Evolutionary conservation across 2,888 invertebrate species (phyloP), one percentile per base, ranked within the genome.

Genomic region (Theretra japonica): DNA sequence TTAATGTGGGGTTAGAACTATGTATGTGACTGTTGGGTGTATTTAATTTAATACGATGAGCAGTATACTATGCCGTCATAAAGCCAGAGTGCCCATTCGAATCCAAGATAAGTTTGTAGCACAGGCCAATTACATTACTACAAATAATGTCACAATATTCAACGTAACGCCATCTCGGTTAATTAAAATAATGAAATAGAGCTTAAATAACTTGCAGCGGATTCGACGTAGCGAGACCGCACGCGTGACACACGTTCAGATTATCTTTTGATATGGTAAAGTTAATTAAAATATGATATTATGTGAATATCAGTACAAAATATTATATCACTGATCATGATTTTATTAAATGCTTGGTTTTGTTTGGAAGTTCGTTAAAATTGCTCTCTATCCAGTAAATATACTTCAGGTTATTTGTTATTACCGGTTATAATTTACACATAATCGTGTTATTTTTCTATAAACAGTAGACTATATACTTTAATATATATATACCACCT

Each of bases 181-280:
- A 73, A 73, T 73, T 73, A 70, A 70, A 68, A 68, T 62, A 56
- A 65, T 62, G 65, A 62, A 65, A 70, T 70, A 60, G 23, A 48
- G 65, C 62, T 56, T 23, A 68, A 71, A 28, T 53, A 30, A 30
- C 33, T 53, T 70, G 41, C 48, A 59, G 7, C 6, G 33, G 2
- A 65, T 70, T 70, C 70, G 33, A 4, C 53, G 56, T 70, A 30
- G 33, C 30, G 23, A 33, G 60, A 5, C 65, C 70, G 70, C 56
- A 70, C 65, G 19, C 48, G 8, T 68, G 28, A 21, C 41, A 41
- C 6, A 21, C 48, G 41, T 65, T 48, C 41, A 19, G 17, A 21
- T 62, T 11, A 62, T 17, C 41, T 65, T 60, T 65, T 23, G 7
- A 41, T 65, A 65, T 65, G 62, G 41, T 62, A 62, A 21, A 65